Conservation (phyloP, 2,113 vertebrate genomes). For the Danionella cerebrum region DNA sequence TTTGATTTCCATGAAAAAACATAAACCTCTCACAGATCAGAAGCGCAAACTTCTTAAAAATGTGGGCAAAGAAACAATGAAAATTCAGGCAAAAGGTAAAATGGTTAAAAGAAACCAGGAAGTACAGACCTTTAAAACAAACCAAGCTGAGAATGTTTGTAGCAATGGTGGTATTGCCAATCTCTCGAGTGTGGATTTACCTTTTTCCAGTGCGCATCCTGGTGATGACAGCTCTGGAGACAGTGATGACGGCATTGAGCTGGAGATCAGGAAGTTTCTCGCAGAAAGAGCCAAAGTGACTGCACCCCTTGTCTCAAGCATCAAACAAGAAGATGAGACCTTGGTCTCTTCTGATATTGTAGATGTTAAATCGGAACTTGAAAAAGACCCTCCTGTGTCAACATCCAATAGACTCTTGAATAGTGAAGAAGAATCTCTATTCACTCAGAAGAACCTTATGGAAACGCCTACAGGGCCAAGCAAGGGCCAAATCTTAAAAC, state of each 20-base stretch:
- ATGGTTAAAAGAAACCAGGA: neutral
- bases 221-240: constrained; percentile 81
- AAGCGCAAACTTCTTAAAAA: constrained; percentile 55
- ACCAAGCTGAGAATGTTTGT: constrained; percentile 33
- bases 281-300: constrained; percentile 85
- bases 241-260: constrained; percentile 92
- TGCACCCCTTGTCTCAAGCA: constrained; percentile 25
- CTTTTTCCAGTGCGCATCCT: neutral
- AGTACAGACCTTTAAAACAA: neutral
- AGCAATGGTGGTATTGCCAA: neutral
- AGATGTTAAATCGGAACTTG: neutral
- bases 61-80: constrained; percentile 34
- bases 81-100: constrained; percentile 29
- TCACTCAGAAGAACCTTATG: neutral
- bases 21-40: constrained; percentile 35
- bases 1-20: constrained; percentile 41
- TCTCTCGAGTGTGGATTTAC: neutral
- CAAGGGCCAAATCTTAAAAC: neutral
- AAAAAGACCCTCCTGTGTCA: neutral
- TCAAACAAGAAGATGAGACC: constrained; percentile 16
- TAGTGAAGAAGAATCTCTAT: neutral
- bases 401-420: neutral
- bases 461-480: neutral
- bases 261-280: constrained; percentile 84
- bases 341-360: constrained; percentile 17